Conservation (phyloP, 2,113 vertebrate genomes). For the Aleadryas rufinucha region DNA sequence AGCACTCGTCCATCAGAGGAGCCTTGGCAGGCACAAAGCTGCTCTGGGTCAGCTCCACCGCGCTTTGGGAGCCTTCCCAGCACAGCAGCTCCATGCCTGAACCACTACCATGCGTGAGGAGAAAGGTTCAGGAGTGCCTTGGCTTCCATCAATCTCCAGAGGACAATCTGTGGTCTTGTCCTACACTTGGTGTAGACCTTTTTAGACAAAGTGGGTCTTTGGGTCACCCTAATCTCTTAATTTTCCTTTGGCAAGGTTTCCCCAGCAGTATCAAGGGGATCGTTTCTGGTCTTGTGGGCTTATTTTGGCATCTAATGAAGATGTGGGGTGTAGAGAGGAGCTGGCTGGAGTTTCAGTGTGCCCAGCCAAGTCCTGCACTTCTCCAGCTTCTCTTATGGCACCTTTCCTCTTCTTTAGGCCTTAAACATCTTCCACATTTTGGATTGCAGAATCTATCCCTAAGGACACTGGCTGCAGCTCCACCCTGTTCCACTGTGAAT, state of each 20-base stretch:
- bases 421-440: background rate
- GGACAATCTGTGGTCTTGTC: background rate
- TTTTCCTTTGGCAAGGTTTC: background rate
- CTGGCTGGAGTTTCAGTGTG: background rate
- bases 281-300: background rate
- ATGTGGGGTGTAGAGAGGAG: background rate
- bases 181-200: background rate
- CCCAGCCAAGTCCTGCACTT: background rate
- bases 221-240: background rate
- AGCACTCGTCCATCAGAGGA: background rate
- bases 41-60: background rate
- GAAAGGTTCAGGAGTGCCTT: background rate
- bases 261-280: background rate
- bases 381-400: background rate
- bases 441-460: background rate
- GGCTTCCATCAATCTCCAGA: background rate
- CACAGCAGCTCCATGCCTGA: background rate
- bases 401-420: background rate
- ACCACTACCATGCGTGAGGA: background rate
- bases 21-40: background rate
- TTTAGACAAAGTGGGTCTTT: background rate
- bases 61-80: background rate
- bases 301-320: background rate
- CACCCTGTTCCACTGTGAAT: background rate
- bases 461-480: background rate